Base-by-base conservation (phyloP, 2,888 invertebrate genomes). In the Pediacus dermestoides region DNA sequence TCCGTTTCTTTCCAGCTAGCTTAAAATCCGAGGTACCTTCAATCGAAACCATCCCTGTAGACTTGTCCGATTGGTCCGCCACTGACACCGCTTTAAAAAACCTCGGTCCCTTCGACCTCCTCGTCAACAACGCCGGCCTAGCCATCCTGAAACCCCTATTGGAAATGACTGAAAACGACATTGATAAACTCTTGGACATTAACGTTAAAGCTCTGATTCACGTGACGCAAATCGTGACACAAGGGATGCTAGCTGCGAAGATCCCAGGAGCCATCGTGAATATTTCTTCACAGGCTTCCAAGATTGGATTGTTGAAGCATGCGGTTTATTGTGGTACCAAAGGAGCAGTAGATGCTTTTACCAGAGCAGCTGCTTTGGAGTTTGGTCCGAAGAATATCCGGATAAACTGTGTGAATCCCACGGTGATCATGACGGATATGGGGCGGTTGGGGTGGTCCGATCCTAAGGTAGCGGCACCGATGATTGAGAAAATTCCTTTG, bases 401-500 rank as follows among this genome's bases (percentile, higher is more conserved):
- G 11, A 85, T 88, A 0, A 96, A 96, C 65, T 76, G 82, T n/a
- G 85, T 96, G 0, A 93, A 94, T 68, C 96, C 96, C 1, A 96
- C 95, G 0, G 93, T 92, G 0, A 85, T 92, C n/a, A 72, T 92
- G 75, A 96, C 96, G 0, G 87, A 84, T 34, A 84, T 96, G 87
- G 93, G 93, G 0, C 76, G 75, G 44, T 67, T 77, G n/a, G 75
- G 70, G 3, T 97, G 95, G 95, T 77, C 82, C 7, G 86, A 90
- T 56, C 85, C 88, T 0, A 72, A 66, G 0, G 88, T 86, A 60
- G 78, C 85, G 1, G 72, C 73, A 1, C 76, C 75, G 0, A 79
- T 95, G 80, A 60, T 86, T 30, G 75, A 76, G 1, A 85, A 82
- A 68, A 94, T 94, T 65, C 95, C 95, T 0, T 66, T 94, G 6